Conservation (phyloP, 2,797 vertebrate genomes). For the Ambastaia sidthimunki region DNA sequence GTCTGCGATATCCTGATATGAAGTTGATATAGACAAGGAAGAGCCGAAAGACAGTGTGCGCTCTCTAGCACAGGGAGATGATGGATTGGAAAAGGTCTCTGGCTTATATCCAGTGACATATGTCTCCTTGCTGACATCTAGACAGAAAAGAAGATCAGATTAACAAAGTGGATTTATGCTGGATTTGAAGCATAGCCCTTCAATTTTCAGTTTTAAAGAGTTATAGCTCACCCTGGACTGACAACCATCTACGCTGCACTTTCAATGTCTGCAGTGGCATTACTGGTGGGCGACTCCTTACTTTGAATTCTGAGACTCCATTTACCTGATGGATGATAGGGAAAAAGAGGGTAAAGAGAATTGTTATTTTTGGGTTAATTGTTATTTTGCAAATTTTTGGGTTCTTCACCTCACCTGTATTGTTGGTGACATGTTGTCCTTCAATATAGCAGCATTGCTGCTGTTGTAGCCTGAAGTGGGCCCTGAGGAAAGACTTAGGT, state of each 20-base stretch:
- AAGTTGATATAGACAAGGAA: conserved; percentile 74
- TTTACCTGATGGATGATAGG: conserved; percentile 64
- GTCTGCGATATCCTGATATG: conserved; percentile 88
- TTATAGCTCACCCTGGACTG: conserved; percentile 77
- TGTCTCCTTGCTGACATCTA: conserved; percentile 71
- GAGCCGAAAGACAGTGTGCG: conserved; percentile 78
- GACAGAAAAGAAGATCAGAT: conserved; percentile 1
- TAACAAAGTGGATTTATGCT: neutral
- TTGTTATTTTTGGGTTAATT: too few species aligned
- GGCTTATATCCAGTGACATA: conserved; percentile 62
- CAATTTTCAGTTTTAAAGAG: conserved; percentile 15
- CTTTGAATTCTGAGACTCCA: conserved; percentile 65
- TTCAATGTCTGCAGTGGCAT: conserved; percentile 76
- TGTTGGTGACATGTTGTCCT: conserved; percentile 60
- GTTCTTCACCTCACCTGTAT: conserved; percentile 38
- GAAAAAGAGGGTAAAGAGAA: neutral
- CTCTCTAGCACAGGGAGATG: conserved; percentile 66
- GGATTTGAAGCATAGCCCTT: neutral
- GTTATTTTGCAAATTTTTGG: too few species aligned
- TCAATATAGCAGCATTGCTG: conserved; percentile 77
- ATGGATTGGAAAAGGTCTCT: conserved; percentile 69
- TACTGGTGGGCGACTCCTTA: conserved; percentile 74
- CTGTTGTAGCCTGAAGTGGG: conserved; percentile 96
- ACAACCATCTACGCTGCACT: conserved; percentile 73
- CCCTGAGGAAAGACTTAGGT: conserved; percentile 90